These are phyloP conservation scores for Pseudochirops cupreus DNA, from an alignment of 2,797 vertebrate genomes.

Conservation along the genomic window DNA sequence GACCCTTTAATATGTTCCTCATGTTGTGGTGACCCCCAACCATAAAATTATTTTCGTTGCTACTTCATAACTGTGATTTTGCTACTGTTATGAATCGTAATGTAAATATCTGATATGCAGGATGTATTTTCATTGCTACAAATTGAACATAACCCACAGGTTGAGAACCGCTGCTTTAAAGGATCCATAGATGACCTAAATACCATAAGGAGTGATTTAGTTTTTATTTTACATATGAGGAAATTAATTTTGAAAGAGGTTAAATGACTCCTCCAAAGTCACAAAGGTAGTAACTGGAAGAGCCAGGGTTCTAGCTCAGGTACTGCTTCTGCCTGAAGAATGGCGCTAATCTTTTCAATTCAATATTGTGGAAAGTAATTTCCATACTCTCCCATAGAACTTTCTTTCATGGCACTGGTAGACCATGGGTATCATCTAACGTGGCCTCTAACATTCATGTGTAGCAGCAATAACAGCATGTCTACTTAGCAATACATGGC, in stretches of 20 bases:
- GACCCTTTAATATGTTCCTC: no score
- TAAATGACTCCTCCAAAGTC: not conserved
- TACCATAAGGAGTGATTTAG: not conserved
- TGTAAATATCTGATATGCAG: no score
- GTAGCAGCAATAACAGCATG: not conserved
- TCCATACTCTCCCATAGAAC: not conserved
- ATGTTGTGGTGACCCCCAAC: no score
- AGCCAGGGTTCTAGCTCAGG: not conserved
- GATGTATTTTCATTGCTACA: no score
- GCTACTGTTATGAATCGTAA: no score
- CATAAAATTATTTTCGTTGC: no score
- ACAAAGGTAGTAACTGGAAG: not conserved
- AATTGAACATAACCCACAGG: no score
- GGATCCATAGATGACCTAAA: not conserved
- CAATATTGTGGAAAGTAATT: not conserved
- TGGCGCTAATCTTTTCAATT: not conserved
- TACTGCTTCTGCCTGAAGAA: not conserved
- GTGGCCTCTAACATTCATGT: not conserved
- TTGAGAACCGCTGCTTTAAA: not conserved
- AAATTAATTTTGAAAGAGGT: not conserved
- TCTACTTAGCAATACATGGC: not conserved
- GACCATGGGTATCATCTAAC: not conserved
- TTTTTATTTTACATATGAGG: not conserved
- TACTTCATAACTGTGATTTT: no score
- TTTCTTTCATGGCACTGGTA: not conserved